phyloP scores from a whole-genome alignment of 2,888 invertebrate species.

The Hesperia comma region DNA sequence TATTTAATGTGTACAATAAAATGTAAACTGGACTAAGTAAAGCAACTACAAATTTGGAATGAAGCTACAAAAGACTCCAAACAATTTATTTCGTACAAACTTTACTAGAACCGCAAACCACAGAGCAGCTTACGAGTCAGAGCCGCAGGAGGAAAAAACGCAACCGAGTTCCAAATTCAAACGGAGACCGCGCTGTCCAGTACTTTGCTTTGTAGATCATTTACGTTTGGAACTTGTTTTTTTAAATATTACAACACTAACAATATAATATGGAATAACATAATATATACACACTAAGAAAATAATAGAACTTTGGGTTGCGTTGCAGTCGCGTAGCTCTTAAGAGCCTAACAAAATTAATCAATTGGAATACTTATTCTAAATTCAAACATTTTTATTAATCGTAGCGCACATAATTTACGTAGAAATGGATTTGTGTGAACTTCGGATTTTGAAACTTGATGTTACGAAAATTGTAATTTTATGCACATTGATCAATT shows the following conservation, averaged over 20 bases:
- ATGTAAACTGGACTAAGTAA: slow-evolving; percentile 7
- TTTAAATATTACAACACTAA: background rate
- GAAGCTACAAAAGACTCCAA: slow-evolving; percentile 31
- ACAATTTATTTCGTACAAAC: slow-evolving; percentile 34
- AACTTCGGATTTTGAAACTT: too few species aligned
- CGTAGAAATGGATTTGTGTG: too few species aligned
- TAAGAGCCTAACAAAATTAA: too few species aligned
- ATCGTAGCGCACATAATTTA: too few species aligned
- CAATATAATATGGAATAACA: background rate
- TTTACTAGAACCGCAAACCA: slow-evolving; percentile 34
- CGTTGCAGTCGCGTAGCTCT: too few species aligned
- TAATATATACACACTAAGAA: too few species aligned
- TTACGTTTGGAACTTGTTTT: slow-evolving; percentile 8
- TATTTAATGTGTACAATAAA: slow-evolving; percentile 1
- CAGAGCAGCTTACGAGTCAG: slow-evolving; percentile 35
- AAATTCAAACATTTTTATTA: background rate
- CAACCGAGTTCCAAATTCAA: slow-evolving; percentile 33
- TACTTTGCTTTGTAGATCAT: slow-evolving; percentile 68
- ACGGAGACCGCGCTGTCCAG: slow-evolving; percentile 39
- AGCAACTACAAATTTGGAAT: slow-evolving; percentile 28
- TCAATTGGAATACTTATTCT: too few species aligned
- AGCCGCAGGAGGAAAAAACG: slow-evolving; percentile 30
- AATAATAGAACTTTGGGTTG: too few species aligned
- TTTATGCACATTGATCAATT: too few species aligned
- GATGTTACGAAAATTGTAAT: too few species aligned